Evolutionary conservation across 2,113 vertebrate genomes (phyloP), one percentile per base, ranked within the genome.

Genomic region (Pipra filicauda): DNA sequence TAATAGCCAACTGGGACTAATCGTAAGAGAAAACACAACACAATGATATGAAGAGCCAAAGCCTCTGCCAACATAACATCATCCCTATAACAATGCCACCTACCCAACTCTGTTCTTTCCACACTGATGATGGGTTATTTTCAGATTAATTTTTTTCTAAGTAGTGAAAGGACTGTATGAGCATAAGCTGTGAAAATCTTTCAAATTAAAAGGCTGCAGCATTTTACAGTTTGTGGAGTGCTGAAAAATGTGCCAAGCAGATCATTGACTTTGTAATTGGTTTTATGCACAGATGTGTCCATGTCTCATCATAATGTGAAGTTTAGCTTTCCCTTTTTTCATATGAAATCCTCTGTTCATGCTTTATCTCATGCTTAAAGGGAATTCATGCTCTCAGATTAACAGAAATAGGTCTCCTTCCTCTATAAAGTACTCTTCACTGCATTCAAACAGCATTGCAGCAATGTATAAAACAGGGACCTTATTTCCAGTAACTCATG

Each of bases 201-300:
- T 39, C 37, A 94, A 51, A 76, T 64, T 9, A 70, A 92, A 85
- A 71, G 31, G 21, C 58, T 65, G 18, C 78, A 89, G 46, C 41
- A 73, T 89, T 89, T 91, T 91, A 54, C 15, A 15, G n/a, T 76
- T 89, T 91, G 37, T 61, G 8, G 58, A 94, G 64, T 18, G 26
- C 51, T 82, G 78, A 79, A 91, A 89, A 74, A 80, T 27, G 33
- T 62, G 23, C 5, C 4, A 89, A 85, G 82, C 62, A 94, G 88
- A 93, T 79, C 74, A 74, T 9, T 85, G 88, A 51, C 58, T 91
- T 95, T 91, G 48, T 93, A 91, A 94, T 83, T 88, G 81, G 37
- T 30, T 95, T 94, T 89, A 83, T 74, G 67, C 71, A 74, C 59
- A 70, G 78, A 74, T 91, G 39, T 80, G 71, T 66, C 67, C 78